Base-by-base conservation (phyloP, 2,888 invertebrate species). In the Lordiphosa andalusiaca region DNA sequence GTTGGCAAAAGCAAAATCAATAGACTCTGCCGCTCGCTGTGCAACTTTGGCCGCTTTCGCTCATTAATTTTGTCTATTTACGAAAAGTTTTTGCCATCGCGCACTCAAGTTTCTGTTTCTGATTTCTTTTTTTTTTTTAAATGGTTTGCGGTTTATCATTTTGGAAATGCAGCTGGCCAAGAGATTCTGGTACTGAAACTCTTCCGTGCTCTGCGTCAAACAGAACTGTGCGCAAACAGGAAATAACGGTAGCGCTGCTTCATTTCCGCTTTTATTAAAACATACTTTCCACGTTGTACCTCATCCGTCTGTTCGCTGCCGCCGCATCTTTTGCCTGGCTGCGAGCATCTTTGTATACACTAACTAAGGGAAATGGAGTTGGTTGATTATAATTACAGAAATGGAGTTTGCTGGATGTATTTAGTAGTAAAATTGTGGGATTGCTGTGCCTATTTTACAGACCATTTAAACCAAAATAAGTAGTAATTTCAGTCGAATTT, bases 221-320 rank as follows among this genome's bases (percentile, higher is more conserved):
- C 74, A 78, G 69, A 80, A 80, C 76, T 80, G 69, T 59, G 67
- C 68, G 63, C 74, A 74, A 83, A 76, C 83, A 80, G 83, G 80
- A 81, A 83, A 83, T 81, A 76, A 83, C 80, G 83, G 80, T 83
- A 81, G 76, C 80, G 83, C 80, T 80, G 80, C 72, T 83, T 80
- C 83, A 83, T 81, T 83, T 81, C 80, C 80, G 83, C 77, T 83
- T 80, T 81, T 83, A 83, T 81, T 83, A 81, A 81, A 81, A 83
- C 80, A 81, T 80, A 81, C 80, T 80, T 80, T 83, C 67, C 67
- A 64, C 72, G 83, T 74, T 81, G 78, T 78, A 77, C 76, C 80
- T 68, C 76, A 72, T 80, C 76, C 77, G 82, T 53, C 53, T 16
- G 16, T 51, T 60, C 40, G 49, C 6, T 7, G 42, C 52, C 42